These are phyloP conservation scores for Lophochroa leadbeateri DNA, from an alignment of 2,113 vertebrate genomes.

Conservation along the genomic window DNA sequence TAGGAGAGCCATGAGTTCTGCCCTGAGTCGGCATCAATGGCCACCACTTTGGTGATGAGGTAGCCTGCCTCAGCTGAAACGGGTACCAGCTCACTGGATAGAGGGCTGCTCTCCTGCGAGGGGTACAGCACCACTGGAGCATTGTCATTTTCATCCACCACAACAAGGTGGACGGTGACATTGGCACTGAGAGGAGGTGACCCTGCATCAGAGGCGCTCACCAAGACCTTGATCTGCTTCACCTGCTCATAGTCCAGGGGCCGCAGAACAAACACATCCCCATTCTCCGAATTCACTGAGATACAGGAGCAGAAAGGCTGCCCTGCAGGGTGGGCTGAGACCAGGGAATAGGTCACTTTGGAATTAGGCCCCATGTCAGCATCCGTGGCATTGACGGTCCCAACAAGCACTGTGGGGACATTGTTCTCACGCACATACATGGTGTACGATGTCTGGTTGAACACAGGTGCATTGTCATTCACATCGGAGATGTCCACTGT, in stretches of 20 bases:
- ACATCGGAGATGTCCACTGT: too few relatives aligned
- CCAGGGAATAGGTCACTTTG: not conserved
- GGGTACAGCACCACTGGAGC: conserved; percentile 73
- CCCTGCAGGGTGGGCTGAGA: accelerated
- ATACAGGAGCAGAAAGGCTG: conserved; percentile 15
- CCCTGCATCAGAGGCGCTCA: not conserved
- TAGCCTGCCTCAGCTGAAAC: conserved; percentile 47
- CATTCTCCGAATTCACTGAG: conserved; percentile 11
- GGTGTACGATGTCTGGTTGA: too few relatives aligned
- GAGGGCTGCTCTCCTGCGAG: conserved; percentile 54
- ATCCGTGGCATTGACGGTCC: not conserved
- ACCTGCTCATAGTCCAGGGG: conserved; percentile 37
- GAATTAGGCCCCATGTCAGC: not conserved
- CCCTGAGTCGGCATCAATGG: not conserved
- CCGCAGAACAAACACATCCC: conserved; percentile 38
- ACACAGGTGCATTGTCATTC: too few relatives aligned
- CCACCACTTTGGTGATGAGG: conserved; percentile 63
- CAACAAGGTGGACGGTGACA: not conserved
- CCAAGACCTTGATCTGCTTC: not conserved
- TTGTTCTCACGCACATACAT: conserved; percentile 3
- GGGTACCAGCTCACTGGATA: conserved; percentile 71
- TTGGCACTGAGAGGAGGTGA: not conserved
- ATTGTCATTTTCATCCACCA: conserved; percentile 79
- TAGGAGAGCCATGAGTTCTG: conserved; percentile 69
- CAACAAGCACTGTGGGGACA: accelerated